Percentiles rank a stretch among this genome's conserved stretches.
phyloP scores from a whole-genome alignment of 2,797 vertebrate genomes.

The Sebastes miniatus region DNA sequence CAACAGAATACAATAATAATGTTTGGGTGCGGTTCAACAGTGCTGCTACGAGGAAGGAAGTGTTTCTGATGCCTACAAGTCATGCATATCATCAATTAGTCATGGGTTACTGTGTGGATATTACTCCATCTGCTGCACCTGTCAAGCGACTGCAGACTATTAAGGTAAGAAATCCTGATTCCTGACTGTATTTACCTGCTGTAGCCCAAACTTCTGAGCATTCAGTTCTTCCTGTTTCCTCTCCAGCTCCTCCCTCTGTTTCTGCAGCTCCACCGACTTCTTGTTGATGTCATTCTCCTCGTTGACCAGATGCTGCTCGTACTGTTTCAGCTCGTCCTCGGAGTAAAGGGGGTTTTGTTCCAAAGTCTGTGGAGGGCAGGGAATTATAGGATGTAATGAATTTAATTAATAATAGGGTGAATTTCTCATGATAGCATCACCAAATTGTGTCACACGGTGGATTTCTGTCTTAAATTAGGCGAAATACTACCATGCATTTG shows the following conservation, averaged over 20 bases:
- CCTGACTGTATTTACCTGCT: constrained; percentile 80
- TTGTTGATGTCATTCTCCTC: constrained; percentile 84
- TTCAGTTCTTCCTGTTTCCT: constrained; percentile 87
- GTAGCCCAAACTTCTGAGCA: constrained; percentile 85
- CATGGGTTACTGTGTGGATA: neutral
- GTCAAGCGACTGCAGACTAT: neutral
- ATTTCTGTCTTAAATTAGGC: neutral
- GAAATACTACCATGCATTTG: neutral
- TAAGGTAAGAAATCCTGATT: neutral
- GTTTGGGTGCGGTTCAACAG: neutral
- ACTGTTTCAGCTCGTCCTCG: constrained; percentile 89
- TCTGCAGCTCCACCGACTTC: constrained; percentile 85
- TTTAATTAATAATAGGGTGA: neutral
- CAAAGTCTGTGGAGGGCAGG: constrained; percentile 81
- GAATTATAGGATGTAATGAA: neutral
- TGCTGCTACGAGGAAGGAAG: neutral
- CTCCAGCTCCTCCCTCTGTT: constrained; percentile 88
- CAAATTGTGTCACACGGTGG: neutral
- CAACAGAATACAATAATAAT: neutral
- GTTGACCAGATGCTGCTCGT: constrained; percentile 85
- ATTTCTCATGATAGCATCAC: neutral
- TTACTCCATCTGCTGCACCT: neutral
- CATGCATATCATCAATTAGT: too few species aligned
- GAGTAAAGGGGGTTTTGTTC: constrained; percentile 88
- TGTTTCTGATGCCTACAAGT: neutral